These are phyloP conservation scores for Poecilia velifera DNA, from an alignment of 2,797 vertebrate genomes.

Conservation along the genomic window DNA sequence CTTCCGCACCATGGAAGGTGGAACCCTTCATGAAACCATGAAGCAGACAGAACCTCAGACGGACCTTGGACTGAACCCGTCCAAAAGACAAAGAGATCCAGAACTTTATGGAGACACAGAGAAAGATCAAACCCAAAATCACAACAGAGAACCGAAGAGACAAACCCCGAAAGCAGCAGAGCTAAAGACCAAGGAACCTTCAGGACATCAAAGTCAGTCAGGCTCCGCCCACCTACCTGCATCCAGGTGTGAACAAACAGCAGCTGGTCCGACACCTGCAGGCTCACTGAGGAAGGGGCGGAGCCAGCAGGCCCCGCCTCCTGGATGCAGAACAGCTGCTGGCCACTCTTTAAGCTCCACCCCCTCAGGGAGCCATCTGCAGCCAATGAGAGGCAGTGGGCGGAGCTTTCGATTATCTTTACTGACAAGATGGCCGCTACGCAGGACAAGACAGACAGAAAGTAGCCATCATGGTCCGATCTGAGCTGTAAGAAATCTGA, in stretches of 20 bases:
- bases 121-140: neutral
- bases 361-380: slow-evolving; percentile 76
- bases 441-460: neutral
- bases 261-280: slow-evolving; percentile 70
- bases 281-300: slow-evolving; percentile 42
- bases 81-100: neutral
- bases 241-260: slow-evolving; percentile 73
- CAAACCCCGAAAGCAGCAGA: neutral
- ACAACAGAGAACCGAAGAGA: neutral
- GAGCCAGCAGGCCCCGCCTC: slow-evolving; percentile 55
- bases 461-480: neutral
- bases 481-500: too few species aligned
- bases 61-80: neutral
- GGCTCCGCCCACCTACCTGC: slow-evolving; percentile 72
- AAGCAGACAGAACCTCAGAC: neutral
- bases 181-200: neutral
- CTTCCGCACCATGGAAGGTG: too few species aligned
- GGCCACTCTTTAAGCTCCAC: slow-evolving; percentile 81
- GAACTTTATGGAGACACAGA: neutral
- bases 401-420: slow-evolving; percentile 63
- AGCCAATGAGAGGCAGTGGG: slow-evolving; percentile 79
- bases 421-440: slow-evolving; percentile 78
- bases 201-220: neutral
- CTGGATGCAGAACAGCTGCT: slow-evolving; percentile 73
- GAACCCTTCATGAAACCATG: too few species aligned